phyloP scores from a whole-genome alignment of 2,888 invertebrate genomes.

The Pantelozetes paolii region DNA sequence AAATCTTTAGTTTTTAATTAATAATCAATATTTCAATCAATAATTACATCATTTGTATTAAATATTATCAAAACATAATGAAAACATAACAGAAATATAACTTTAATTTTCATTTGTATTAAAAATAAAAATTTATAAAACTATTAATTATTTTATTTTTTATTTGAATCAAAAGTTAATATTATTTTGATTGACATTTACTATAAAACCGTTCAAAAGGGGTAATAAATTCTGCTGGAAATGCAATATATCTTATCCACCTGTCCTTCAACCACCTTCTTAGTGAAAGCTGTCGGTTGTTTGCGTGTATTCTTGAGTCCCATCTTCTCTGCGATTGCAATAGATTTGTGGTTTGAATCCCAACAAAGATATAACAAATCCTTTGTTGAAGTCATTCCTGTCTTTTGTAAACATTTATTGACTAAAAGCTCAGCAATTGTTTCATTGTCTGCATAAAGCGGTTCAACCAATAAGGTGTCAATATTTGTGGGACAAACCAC shows the following conservation, averaged over 20 bases:
- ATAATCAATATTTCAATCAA: no score
- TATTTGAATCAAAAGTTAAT: no score
- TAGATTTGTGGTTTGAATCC: neutral
- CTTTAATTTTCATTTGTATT: no score
- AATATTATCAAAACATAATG: no score
- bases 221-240: neutral
- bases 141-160: no score
- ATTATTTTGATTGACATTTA: no score
- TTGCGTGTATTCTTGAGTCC: neutral
- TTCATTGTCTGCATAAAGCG: constrained; percentile 44
- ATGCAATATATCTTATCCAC: neutral
- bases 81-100: no score
- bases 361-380: neutral
- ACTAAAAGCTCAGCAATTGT: constrained; percentile 42
- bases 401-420: neutral
- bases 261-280: neutral
- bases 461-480: constrained; percentile 40
- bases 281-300: constrained; percentile 2
- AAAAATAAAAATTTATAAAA: no score
- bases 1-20: no score
- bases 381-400: neutral
- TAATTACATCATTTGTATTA: no score
- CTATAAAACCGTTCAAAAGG: neutral
- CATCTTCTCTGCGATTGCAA: constrained; percentile 9
- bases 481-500: neutral